These are phyloP conservation scores for Oryctolagus cuniculus DNA, from an alignment of 2,113 vertebrate genomes.

Conservation along the genomic window mOryCun1.1 NC_091443.1:5720501-5721000, in stretches of 20 bases:
- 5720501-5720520: neutral
- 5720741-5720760: neutral
- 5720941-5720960: conserved; percentile 18
- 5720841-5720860: neutral
- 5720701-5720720: neutral
- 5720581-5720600: neutral
- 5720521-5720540: neutral
- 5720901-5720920: neutral
- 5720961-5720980: neutral
- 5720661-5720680: neutral
- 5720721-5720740: neutral
- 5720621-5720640: neutral
- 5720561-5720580: neutral
- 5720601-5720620: neutral
- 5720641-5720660: neutral
- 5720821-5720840: neutral
- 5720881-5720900: neutral
- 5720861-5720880: neutral
- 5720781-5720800: neutral
- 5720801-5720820: neutral
- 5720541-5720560: neutral
- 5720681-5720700: neutral
- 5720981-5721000: conserved; percentile 52
- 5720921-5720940: neutral
- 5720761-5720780: neutral